These are phyloP conservation scores for Alouatta palliata DNA, from an alignment of 2,113 vertebrate species.

Conservation along the genomic window DNA sequence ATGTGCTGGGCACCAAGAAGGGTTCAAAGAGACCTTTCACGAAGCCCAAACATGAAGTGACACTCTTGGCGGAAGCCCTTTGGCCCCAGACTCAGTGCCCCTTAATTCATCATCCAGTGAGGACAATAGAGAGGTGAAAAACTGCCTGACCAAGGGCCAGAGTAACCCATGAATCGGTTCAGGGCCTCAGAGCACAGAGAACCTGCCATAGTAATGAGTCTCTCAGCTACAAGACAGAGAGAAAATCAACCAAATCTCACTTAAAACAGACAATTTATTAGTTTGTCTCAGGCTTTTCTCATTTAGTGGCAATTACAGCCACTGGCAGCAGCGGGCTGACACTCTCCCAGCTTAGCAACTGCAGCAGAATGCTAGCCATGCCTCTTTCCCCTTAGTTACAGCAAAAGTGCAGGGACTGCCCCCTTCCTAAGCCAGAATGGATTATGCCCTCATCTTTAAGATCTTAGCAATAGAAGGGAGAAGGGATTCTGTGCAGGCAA, in stretches of 20 bases:
- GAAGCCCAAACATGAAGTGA: neutral
- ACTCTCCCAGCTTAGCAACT: neutral
- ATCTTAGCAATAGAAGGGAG: neutral
- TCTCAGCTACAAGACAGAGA: neutral
- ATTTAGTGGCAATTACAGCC: neutral
- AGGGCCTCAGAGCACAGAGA: neutral
- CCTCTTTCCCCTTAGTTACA: neutral
- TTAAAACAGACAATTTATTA: neutral
- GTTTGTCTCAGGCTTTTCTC: neutral
- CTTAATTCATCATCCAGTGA: neutral
- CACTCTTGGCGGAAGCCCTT: neutral
- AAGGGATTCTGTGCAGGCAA: neutral
- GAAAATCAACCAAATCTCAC: neutral
- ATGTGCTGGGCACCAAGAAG: neutral
- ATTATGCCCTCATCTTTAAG: neutral
- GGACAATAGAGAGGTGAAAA: neutral
- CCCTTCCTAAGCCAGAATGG: neutral
- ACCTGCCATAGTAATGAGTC: neutral
- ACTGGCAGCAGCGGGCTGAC: rapidly evolving
- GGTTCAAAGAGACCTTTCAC: neutral
- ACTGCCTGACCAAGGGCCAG: neutral
- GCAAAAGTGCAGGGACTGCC: neutral
- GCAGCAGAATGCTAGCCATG: neutral
- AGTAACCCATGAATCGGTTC: neutral
- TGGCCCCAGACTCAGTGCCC: neutral